Base-by-base conservation (phyloP, 2,888 invertebrate species). In the Dorcus parallelipipedus region DNA sequence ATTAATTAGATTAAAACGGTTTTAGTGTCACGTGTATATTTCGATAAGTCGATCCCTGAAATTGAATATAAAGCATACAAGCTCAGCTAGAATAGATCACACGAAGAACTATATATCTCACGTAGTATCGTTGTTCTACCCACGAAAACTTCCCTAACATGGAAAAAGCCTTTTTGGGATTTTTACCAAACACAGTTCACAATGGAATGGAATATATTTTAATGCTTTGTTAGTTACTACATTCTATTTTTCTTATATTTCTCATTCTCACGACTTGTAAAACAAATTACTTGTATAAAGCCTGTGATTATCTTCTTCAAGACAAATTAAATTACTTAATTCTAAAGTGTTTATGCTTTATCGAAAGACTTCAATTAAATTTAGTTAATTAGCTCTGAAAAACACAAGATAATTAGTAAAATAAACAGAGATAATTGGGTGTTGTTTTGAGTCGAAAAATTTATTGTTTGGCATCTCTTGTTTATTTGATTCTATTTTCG, bases 1-100 rank as follows among this genome's bases (percentile, higher is more conserved):
- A 51, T 51, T 20, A 51, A 51, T 51, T 51, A 38, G 38, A 17
- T 38, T 51, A 33, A 40, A 51, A 51, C 23, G 40, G 50, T 49
- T 49, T 49, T 51, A 51, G 40, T 51, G 40, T 51, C 14, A 17
- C 5, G 23, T 51, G 51, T 51, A 17, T 45, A 17, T 45, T 45
- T 45, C 45, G 45, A 45, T 51, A 45, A 45, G 26, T 33, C 26
- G 26, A 33, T 33, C 26, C 26, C 26, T 33, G 26, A 33, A 33
- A 33, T 33, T 33, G 26, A 33, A 33, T 33, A 42, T 10, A 42
- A 45, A 45, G 17, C 17, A 45, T 23, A 45, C 17, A 20, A 45
- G 23, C 20, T 45, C 23, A 23, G 45, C 23, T 17, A 20, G 45
- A 45, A 45, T 45, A 45, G 20, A 45, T 45, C 10, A 10, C 10